These are phyloP conservation scores for Cheiracanthium punctorium DNA, from an alignment of 2,888 invertebrate species.

Conservation along the genomic window DNA sequence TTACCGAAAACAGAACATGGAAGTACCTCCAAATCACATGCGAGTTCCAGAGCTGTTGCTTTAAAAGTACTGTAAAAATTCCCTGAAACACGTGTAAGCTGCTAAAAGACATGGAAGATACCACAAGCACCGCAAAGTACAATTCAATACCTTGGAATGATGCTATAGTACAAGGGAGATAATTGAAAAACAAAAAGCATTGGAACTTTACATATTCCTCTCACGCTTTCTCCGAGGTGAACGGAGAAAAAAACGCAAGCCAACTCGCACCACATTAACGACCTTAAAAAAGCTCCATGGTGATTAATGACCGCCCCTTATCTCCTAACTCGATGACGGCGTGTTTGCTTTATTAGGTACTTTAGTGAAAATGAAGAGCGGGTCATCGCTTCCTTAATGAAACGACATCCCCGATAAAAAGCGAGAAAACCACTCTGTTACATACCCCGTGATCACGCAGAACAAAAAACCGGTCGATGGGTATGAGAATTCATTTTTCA, in stretches of 20 bases:
- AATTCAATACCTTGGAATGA: background rate
- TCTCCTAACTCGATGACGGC: constrained; percentile 31
- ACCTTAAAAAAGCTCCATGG: background rate
- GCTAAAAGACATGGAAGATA: background rate
- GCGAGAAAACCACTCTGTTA: constrained; percentile 2
- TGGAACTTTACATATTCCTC: background rate
- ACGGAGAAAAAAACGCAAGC: background rate
- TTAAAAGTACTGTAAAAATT: too few species aligned
- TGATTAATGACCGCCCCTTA: constrained; percentile 53
- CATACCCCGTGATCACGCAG: background rate
- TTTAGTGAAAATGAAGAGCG: constrained; percentile 10
- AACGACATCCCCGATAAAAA: constrained; percentile 13
- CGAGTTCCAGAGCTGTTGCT: too few species aligned
- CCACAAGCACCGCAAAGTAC: background rate
- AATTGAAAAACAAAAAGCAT: background rate
- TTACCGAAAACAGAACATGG: too few species aligned
- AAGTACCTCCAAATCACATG: too few species aligned
- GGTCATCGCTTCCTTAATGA: constrained; percentile 39
- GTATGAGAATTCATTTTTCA: background rate
- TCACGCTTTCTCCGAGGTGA: background rate
- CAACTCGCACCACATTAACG: constrained; percentile 6
- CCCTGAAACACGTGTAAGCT: too few species aligned
- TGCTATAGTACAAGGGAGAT: background rate
- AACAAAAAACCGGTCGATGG: background rate
- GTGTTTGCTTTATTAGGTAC: constrained; percentile 52